Evolutionary conservation across 2,888 invertebrate genomes (phyloP), one percentile per base, ranked within the genome.

Genomic region (Automeris io): DNA sequence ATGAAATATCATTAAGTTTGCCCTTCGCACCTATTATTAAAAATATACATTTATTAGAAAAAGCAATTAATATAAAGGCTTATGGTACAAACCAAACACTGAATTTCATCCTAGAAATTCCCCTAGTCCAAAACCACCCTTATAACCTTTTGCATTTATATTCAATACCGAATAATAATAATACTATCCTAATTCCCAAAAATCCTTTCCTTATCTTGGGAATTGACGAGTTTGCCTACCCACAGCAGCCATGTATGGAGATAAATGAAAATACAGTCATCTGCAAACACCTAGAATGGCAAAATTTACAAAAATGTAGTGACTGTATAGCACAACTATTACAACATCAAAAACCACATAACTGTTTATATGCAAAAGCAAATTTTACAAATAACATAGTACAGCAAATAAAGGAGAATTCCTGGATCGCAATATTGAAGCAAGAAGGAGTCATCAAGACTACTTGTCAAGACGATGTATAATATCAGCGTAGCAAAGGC

Each of bases 271-370:
- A n/a, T n/a, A n/a, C n/a, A n/a, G n/a, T n/a, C n/a, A n/a, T n/a
- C n/a, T n/a, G n/a, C n/a, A n/a, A n/a, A n/a, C n/a, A n/a, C n/a
- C n/a, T 21, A 7, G 4, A 21, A 5, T 21, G 21, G 21, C 42
- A 54, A 19, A 21, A 13, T 0, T 25, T 55, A 5, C 8, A 33
- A 5, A 29, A 55, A 12, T 48, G 51, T 5, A 34, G 33, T 0
- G 52, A 54, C 18, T 53, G 49, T 40, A 47, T 55, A 18, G 53
- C 48, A 0, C 54, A 52, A 25, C 40, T 54, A 0, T 43, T 54
- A 0, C 53, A 56, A 26, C 50, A 54, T 16, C 46, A 47, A 31
- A 41, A 54, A 43, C 53, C 47, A 13, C 48, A 55, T 7, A 51
- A 53, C 19, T 49, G 45, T 25, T 49, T 46, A 0, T 46, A 46